phyloP scores from a whole-genome alignment of 2,888 invertebrate genomes.

The Chromoteleia sp. region DNA sequence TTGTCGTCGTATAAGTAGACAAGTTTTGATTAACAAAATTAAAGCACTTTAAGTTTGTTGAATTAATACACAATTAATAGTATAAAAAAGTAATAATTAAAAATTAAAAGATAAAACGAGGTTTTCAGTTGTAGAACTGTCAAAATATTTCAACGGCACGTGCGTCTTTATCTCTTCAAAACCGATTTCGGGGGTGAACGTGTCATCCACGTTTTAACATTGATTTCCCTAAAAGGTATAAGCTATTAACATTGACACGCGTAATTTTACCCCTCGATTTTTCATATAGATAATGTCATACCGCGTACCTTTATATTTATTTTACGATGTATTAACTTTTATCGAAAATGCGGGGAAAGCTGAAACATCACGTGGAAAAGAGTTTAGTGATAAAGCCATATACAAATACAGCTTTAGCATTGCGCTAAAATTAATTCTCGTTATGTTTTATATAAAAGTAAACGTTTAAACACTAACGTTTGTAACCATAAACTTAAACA shows the following conservation, averaged over 20 bases:
- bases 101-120: no score
- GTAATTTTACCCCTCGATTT: slow-evolving; percentile 1
- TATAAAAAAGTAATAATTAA: not conserved
- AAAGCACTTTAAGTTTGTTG: no score
- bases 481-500: no score
- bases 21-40: no score
- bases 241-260: not conserved
- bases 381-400: slow-evolving; percentile 1
- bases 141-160: not conserved
- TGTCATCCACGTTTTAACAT: not conserved
- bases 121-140: no score
- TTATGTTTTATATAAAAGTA: no score
- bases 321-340: slow-evolving; percentile 10
- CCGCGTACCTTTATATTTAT: slow-evolving; percentile 33
- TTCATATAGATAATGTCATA: slow-evolving; percentile 8
- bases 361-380: slow-evolving; percentile 3
- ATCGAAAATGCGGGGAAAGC: slow-evolving; percentile 5
- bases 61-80: no score
- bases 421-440: no score
- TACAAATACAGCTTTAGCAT: not conserved
- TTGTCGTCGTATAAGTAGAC: no score
- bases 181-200: not conserved
- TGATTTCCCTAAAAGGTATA: not conserved
- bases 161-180: not conserved
- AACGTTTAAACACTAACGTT: no score